Conservation (phyloP, 2,113 vertebrate species). For the Murina feae region DNA sequence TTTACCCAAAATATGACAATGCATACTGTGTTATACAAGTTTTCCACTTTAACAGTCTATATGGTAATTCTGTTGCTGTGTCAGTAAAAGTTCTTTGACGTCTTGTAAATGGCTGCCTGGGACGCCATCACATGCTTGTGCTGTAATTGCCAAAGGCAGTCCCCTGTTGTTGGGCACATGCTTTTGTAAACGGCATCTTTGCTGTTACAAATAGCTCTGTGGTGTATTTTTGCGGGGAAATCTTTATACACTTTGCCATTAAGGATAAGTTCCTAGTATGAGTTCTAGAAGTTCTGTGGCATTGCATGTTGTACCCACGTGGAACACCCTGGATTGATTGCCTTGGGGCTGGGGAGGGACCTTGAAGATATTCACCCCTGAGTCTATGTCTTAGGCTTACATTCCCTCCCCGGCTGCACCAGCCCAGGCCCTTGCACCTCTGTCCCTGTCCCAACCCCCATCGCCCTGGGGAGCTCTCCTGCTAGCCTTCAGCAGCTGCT, state of each 20-base stretch:
- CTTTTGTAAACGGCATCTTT: not conserved
- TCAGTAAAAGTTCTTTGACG: not conserved
- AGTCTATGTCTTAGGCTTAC: not conserved
- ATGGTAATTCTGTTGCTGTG: not conserved
- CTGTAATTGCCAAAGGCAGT: not conserved
- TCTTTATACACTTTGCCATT: not conserved
- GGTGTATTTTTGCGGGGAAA: not conserved
- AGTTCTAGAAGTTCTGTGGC: not conserved
- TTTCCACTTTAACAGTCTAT: not conserved
- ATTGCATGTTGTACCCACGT: fast-evolving
- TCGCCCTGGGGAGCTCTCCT: not conserved
- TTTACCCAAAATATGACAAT: not conserved
- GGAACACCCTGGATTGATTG: not conserved
- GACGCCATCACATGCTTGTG: not conserved
- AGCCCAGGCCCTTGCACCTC: not conserved
- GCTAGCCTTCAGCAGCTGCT: not conserved
- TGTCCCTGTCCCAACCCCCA: not conserved
- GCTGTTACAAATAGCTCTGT: not conserved
- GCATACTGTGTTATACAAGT: not conserved
- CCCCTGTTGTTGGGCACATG: not conserved
- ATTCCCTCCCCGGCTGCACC: not conserved
- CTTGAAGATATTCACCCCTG: not conserved
- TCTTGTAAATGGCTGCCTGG: not conserved
- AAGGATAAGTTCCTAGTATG: not conserved
- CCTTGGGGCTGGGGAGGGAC: not conserved